Evolutionary conservation across 2,797 vertebrate genomes (phyloP).

Genomic region (Philypnodon macrostomus): DNA sequence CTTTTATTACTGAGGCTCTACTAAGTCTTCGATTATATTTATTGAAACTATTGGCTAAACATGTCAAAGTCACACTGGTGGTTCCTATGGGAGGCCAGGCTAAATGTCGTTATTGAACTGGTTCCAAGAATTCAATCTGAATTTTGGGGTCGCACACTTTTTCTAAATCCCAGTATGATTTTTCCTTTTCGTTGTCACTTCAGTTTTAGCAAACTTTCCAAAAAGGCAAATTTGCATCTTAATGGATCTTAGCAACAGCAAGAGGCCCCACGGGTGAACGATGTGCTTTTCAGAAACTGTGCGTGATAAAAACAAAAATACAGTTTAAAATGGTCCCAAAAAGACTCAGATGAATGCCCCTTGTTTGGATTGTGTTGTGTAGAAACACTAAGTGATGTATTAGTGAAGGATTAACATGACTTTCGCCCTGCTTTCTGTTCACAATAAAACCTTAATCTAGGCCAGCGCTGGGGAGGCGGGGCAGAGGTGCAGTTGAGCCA

Average conservation of each 20-base stretch:
- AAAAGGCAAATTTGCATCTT: constrained; percentile 52
- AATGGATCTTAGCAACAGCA: constrained; percentile 52
- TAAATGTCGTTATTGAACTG: constrained; percentile 4
- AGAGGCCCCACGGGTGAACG: constrained; percentile 34
- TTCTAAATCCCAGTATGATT: constrained; percentile 39
- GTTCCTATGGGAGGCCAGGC: not conserved
- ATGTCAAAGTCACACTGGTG: not conserved
- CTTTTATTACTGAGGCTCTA: too few species aligned
- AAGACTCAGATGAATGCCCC: constrained; percentile 38
- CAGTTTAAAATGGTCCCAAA: constrained; percentile 15
- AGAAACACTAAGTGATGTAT: constrained; percentile 53
- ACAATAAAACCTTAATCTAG: constrained; percentile 70
- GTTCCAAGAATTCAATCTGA: constrained; percentile 15
- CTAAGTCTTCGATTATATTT: too few species aligned
- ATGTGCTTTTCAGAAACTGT: constrained; percentile 32
- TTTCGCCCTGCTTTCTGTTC: constrained; percentile 54
- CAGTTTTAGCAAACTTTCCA: constrained; percentile 31
- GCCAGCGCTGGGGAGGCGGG: constrained; percentile 36
- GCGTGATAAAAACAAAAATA: constrained; percentile 14
- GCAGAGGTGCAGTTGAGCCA: constrained; percentile 24
- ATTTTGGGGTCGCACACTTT: constrained; percentile 22
- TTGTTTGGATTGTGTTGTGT: constrained; percentile 45
- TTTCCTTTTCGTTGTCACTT: constrained; percentile 25
- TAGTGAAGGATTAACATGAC: constrained; percentile 62
- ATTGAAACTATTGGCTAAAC: not conserved